Percentiles rank a stretch among this genome's conserved stretches.
Evolutionary conservation across 2,113 vertebrate genomes (phyloP).

Genomic region (Chloropsis cyanopogon): DNA sequence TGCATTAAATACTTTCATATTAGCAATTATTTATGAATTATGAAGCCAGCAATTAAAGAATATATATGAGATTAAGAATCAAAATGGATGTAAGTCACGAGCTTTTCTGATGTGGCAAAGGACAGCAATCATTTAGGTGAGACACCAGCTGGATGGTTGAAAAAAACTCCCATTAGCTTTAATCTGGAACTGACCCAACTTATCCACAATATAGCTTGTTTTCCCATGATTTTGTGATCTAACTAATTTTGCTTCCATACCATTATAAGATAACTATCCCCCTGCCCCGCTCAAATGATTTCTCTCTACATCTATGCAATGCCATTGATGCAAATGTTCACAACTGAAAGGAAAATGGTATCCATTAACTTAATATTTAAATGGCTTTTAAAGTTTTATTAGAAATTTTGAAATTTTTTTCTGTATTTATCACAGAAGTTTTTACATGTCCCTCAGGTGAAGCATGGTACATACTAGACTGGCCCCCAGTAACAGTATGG

Average conservation of each 20-base stretch:
- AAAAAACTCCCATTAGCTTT: not conserved
- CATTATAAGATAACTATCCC: not conserved
- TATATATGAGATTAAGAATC: conserved; percentile 9
- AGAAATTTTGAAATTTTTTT: not conserved
- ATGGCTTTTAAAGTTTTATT: not conserved
- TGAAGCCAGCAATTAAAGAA: not conserved
- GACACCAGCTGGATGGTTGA: not conserved
- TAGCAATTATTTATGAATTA: not conserved
- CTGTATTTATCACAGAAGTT: not conserved
- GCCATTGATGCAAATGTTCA: not conserved
- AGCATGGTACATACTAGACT: not conserved
- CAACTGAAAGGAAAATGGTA: not conserved
- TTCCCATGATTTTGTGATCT: not conserved
- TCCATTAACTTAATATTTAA: not conserved
- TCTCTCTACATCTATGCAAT: not conserved
- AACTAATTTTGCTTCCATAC: not conserved
- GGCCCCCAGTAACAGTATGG: not conserved
- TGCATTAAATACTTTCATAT: not conserved
- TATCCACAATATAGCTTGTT: not conserved
- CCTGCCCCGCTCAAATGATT: not conserved
- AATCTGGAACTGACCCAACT: not conserved
- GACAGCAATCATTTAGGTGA: not conserved
- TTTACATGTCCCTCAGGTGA: not conserved
- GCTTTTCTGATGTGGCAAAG: not conserved
- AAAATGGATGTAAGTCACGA: not conserved